phyloP scores from a whole-genome alignment of 2,888 invertebrate genomes.

The Hypolimnas misippus region DNA sequence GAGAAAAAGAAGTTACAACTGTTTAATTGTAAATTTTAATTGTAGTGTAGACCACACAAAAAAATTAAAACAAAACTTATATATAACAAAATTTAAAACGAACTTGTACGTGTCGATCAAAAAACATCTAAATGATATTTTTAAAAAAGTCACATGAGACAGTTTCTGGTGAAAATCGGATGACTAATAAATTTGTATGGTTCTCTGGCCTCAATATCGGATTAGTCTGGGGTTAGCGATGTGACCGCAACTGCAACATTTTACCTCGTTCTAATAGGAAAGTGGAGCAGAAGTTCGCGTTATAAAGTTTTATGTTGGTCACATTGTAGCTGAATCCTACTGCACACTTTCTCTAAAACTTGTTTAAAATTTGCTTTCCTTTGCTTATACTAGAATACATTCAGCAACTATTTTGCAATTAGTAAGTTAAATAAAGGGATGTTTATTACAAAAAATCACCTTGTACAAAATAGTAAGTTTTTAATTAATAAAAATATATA shows the following conservation, averaged over 20 bases:
- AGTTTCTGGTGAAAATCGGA: conserved; percentile 8
- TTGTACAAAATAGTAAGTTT: too few relatives aligned
- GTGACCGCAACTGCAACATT: conserved; percentile 58
- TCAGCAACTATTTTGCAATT: not conserved
- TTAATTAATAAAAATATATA: too few relatives aligned
- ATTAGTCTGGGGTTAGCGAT: conserved; percentile 55
- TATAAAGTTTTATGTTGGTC: conserved; percentile 31
- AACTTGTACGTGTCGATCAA: too few relatives aligned
- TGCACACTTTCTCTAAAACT: conserved; percentile 30
- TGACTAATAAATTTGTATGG: conserved; percentile 30
- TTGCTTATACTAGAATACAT: not conserved
- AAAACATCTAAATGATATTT: too few relatives aligned
- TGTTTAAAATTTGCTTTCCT: conserved; percentile 10
- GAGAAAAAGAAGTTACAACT: too few relatives aligned
- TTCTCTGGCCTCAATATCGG: conserved; percentile 52
- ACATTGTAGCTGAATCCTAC: conserved; percentile 34
- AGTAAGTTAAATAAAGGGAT: not conserved
- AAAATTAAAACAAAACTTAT: too few relatives aligned
- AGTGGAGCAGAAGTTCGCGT: conserved; percentile 47
- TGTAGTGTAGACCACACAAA: too few relatives aligned
- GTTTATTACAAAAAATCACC: too few relatives aligned
- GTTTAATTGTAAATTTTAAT: too few relatives aligned
- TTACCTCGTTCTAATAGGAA: conserved; percentile 50
- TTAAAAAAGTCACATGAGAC: not conserved
- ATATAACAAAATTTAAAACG: too few relatives aligned